A percentile compares a stretch with the other conserved stretches of the same genome.
Evolutionary conservation across 2,888 invertebrate genomes (phyloP).

Genomic region (Nemotelus nigrinus): DNA sequence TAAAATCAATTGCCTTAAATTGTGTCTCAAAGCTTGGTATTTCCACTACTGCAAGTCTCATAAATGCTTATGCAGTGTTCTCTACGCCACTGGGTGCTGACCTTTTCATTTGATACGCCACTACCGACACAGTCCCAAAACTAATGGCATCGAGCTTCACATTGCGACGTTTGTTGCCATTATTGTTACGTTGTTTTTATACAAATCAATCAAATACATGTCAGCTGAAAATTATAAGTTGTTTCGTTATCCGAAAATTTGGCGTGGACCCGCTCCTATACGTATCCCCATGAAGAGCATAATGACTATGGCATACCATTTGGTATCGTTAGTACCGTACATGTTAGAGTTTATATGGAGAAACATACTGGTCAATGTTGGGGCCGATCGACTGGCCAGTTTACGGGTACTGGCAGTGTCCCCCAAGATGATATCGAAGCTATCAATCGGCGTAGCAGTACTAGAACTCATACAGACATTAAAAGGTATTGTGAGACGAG

Average conservation of each 20-base stretch:
- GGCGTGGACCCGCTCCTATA: conserved; percentile 2
- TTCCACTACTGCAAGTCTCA: too few species aligned
- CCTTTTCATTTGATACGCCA: conserved; percentile 19
- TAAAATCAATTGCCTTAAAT: too few species aligned
- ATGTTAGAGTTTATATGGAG: not conserved
- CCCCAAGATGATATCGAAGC: not conserved
- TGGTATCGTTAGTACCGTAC: too few species aligned
- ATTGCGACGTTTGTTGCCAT: conserved; percentile 30
- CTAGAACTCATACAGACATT: too few species aligned
- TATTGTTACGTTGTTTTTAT: conserved; percentile 39
- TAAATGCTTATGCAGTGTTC: too few species aligned
- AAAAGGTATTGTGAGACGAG: too few species aligned
- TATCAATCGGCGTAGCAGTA: conserved; percentile 19
- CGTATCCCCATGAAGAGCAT: conserved; percentile 30
- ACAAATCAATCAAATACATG: conserved; percentile 44
- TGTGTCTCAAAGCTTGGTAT: too few species aligned
- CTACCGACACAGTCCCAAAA: not conserved
- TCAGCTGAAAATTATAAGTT: conserved; percentile 43
- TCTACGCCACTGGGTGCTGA: conserved; percentile 23
- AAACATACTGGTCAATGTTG: conserved; percentile 1
- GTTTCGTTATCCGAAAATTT: not conserved
- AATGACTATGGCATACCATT: not conserved
- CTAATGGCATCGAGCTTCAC: conserved; percentile 37
- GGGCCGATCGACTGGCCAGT: not conserved
- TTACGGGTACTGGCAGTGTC: conserved; percentile 14